Evolutionary conservation across 1,140 invertebrate genomes (phyloP), one percentile per base, ranked within the genome.

Genomic region (Ctenoplectra terminalis): DNA sequence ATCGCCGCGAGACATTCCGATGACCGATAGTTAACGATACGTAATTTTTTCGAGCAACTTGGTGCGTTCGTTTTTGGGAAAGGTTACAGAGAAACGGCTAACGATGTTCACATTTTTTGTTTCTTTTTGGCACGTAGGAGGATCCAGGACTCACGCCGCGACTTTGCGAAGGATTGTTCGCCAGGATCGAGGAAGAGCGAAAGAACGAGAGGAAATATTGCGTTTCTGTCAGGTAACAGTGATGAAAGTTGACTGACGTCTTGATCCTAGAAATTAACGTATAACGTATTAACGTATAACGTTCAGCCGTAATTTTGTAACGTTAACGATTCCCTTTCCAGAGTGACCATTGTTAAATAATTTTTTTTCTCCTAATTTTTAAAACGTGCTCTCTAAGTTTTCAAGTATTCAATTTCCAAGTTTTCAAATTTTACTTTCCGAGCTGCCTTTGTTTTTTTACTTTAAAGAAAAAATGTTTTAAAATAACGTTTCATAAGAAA

Each of bases 61-160:
- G 9, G 26, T 15, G 29, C 17, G 15, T 5, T n/a, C 43, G 46
- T 60, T 37, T 40, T 37, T 15, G 15, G 5, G 48, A 29, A 37
- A 40, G 1, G 20, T 0, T n/a, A n/a, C n/a, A n/a, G n/a, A 13
- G 58, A 37, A 40, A 40, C 29, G 34, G 37, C 23, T 77, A 61
- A 71, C 40, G n/a, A 70, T 0, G 17, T 48, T 26, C 23, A 15
- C 0, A 4, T 46, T 34, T 73, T 63, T 63, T 46, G 9, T 72
- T n/a, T n/a, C n/a, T n/a, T n/a, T n/a, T n/a, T n/a, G n/a, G n/a
- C 11, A 20, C 34, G 2, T 29, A 95, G 88, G 93, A 94, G 71
- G 94, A 94, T 63, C 93, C 93, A 20, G 95, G 95, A 2, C 69
- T 95, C 6, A 95, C 94, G 50, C 95, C 95, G 29, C 88, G 94